These are phyloP conservation scores for Brachystomella parvula DNA, from an alignment of 1,140 invertebrate species.

Conservation along the genomic window DNA sequence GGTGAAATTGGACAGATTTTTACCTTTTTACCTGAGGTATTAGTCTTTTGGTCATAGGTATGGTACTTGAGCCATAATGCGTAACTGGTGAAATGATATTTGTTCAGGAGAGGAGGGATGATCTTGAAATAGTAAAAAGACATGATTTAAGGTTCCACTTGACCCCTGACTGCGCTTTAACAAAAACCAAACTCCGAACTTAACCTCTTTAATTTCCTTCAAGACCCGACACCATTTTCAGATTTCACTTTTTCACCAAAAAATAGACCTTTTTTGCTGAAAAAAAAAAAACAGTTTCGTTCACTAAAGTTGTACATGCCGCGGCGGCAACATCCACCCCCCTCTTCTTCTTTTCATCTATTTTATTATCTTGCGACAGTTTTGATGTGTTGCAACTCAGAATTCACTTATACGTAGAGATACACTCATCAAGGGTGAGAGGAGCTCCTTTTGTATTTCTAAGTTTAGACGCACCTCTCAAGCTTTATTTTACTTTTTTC, in stretches of 20 bases:
- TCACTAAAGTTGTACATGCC: background rate
- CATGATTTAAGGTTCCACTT: slow-evolving; percentile 38
- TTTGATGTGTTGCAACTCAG: slow-evolving; percentile 9
- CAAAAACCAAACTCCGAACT: slow-evolving; percentile 36
- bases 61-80: background rate
- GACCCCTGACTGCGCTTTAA: slow-evolving; percentile 34
- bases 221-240: slow-evolving; percentile 24
- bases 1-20: background rate
- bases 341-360: slow-evolving; percentile 13
- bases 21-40: background rate
- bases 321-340: background rate
- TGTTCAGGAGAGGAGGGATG: slow-evolving; percentile 31
- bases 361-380: slow-evolving; percentile 33
- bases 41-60: background rate
- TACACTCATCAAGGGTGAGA: background rate
- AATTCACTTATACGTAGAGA: background rate
- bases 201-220: slow-evolving; percentile 38
- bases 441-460: background rate
- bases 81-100: slow-evolving; percentile 32
- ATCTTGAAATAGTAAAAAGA: background rate
- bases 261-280: slow-evolving; percentile 7
- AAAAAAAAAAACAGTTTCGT: background rate
- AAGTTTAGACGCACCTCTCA: background rate
- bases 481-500: background rate
- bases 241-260: slow-evolving; percentile 14